Evolutionary conservation across 2,797 vertebrate genomes (phyloP).

Genomic region (Poliocrania exsul): DNA sequence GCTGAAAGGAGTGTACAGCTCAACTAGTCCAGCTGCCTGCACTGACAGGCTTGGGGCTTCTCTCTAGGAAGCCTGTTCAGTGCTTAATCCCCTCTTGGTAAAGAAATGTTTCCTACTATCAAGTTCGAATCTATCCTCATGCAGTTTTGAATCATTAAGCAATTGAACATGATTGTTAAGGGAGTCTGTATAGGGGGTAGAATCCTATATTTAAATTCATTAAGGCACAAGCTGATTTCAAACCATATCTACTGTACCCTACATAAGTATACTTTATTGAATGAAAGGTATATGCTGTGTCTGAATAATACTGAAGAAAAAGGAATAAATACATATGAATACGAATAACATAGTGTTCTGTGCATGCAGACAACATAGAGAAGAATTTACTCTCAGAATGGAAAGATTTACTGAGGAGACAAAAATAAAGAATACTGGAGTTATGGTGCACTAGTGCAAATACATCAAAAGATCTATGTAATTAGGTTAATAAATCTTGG

Average conservation of each 20-base stretch:
- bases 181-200: accelerated
- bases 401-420: not conserved
- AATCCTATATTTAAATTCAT: not conserved
- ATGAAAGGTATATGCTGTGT: not conserved
- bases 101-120: not conserved
- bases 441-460: not conserved
- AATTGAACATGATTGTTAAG: not conserved
- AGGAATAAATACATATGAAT: not conserved
- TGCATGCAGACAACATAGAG: not conserved
- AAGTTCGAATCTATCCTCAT: not conserved
- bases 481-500: not conserved
- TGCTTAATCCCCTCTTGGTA: not conserved
- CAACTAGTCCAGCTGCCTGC: not conserved
- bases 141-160: not conserved
- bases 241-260: not conserved
- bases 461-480: not conserved
- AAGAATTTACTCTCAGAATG: not conserved
- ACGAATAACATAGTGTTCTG: not conserved
- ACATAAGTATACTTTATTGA: not conserved
- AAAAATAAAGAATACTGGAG: not conserved
- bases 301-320: not conserved
- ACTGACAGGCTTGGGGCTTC: not conserved
- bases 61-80: not conserved
- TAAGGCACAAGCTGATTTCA: not conserved
- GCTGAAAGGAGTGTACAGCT: not conserved